Percentiles rank a stretch among this genome's conserved stretches.
These are phyloP conservation scores for Aphodius sticticus DNA, from an alignment of 2,888 invertebrate genomes.

Conservation along the genomic window DNA sequence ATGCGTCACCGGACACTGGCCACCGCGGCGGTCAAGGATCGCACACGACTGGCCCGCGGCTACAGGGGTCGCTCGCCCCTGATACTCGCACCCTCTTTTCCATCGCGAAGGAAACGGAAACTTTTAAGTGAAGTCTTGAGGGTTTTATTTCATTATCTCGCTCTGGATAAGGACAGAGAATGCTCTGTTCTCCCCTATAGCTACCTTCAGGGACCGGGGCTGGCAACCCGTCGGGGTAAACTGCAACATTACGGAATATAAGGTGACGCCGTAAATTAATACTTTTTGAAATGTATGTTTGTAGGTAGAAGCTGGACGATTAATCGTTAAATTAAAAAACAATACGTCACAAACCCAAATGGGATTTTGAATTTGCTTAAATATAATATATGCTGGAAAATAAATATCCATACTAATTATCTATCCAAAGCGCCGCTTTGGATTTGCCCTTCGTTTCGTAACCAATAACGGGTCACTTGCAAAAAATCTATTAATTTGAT, in stretches of 20 bases:
- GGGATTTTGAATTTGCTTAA: too few relatives aligned
- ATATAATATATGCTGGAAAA: too few relatives aligned
- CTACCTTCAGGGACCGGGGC: not conserved
- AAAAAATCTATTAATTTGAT: too few relatives aligned
- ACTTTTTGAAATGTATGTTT: too few relatives aligned
- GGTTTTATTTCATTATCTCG: not conserved
- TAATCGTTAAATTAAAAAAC: too few relatives aligned
- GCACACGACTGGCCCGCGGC: slow-evolving; percentile 53
- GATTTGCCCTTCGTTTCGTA: too few relatives aligned
- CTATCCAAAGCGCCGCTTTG: too few relatives aligned
- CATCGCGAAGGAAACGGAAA: slow-evolving; percentile 19
- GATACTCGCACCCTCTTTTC: slow-evolving; percentile 7
- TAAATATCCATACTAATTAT: too few relatives aligned
- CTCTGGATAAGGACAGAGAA: not conserved
- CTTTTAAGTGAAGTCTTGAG: slow-evolving; percentile 44
- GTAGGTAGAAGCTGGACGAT: too few relatives aligned
- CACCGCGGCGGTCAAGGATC: slow-evolving; percentile 52
- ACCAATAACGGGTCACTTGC: too few relatives aligned
- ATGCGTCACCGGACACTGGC: slow-evolving; percentile 57
- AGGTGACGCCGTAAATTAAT: too few relatives aligned
- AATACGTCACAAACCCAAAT: too few relatives aligned
- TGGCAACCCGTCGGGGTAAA: not conserved
- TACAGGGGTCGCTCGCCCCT: slow-evolving; percentile 20
- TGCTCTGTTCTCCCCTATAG: not conserved
- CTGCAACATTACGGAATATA: not conserved